Base-by-base conservation (phyloP, 2,888 invertebrate species). In the Steinernema scapterisci region DNA sequence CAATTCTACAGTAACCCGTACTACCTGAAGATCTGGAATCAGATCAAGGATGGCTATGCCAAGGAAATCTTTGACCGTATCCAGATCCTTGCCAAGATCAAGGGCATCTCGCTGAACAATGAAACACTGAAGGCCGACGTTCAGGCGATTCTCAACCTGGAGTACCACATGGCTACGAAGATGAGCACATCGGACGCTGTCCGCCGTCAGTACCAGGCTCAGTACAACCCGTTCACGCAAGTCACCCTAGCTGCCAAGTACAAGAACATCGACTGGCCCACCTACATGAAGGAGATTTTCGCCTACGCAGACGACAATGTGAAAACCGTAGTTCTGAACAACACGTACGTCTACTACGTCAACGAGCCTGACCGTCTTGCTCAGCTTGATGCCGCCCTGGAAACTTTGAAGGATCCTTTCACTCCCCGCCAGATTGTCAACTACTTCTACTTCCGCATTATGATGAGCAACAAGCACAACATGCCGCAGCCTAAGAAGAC, bases 101-200 rank as follows among this genome's bases (percentile, higher is more conserved):
- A 77, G 23, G 74, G 73, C 5, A 77, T 75, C 23, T 76, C 25
- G 0, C 74, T 84, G 23, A 75, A 82, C 51, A 71, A 76, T 25
- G 71, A 44, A 0, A 70, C 74, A 13, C 73, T 84, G 19, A 46
- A 56, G 1, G 74, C 75, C 16, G 81, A 81, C 48, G 78, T 83
- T 16, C 52, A 56, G 7, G 81, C 73, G 9, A 76, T 86, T 3
- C 75, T 83, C 46, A 54, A 84, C 16, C 73, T 86, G 27, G 86
- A 86, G 71, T 81, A 78, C 43, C 13, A 54, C 7, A 77, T 86
- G 19, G 86, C 85, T 0, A 81, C 73, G 0, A 72, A 73, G 0
- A 80, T 82, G 77, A 81, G 80, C 56, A 81, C 83, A 16, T 79
- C 80, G 63, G 81, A 83, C 45, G 81, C 80, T 3, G 78, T 80